These are phyloP conservation scores for Umimayanthus kanabou DNA, from an alignment of 92 coral and sea anemone genomes.

Conservation along the genomic window DNA sequence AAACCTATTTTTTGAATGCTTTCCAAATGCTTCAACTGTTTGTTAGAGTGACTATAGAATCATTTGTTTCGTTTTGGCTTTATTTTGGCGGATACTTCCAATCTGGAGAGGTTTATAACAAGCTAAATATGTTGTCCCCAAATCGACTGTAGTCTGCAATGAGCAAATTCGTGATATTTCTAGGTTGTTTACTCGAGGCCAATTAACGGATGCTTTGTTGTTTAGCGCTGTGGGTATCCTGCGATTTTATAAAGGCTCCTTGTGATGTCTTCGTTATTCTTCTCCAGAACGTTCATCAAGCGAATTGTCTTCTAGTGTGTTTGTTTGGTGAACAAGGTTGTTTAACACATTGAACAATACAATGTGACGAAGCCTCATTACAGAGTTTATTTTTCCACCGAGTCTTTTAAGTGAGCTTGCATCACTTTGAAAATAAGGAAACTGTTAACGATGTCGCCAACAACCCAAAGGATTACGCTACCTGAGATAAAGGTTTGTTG, in stretches of 20 bases:
- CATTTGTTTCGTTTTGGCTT: neutral
- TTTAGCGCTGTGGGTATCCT: neutral
- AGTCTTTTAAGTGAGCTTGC: neutral
- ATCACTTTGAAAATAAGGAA: neutral
- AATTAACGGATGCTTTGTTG: neutral
- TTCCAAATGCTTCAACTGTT: too few species aligned
- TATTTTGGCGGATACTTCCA: neutral
- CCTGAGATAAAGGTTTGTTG: neutral
- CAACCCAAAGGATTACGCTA: neutral
- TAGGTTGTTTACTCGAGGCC: neutral
- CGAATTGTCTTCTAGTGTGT: too few species aligned
- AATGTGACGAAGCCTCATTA: too few species aligned
- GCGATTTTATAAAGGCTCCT: neutral
- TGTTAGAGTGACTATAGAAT: neutral
- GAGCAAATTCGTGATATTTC: neutral
- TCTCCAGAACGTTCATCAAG: too few species aligned
- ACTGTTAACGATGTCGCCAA: neutral
- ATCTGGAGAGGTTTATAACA: neutral
- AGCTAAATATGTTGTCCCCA: neutral
- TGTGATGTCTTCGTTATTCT: too few species aligned
- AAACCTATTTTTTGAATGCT: too few species aligned
- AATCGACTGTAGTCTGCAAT: neutral
- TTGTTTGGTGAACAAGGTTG: too few species aligned
- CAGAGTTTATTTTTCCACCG: too few species aligned
- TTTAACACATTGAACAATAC: too few species aligned